Evolutionary conservation across 2,888 invertebrate species (phyloP).

Genomic region (Cheilosia variabilis): DNA sequence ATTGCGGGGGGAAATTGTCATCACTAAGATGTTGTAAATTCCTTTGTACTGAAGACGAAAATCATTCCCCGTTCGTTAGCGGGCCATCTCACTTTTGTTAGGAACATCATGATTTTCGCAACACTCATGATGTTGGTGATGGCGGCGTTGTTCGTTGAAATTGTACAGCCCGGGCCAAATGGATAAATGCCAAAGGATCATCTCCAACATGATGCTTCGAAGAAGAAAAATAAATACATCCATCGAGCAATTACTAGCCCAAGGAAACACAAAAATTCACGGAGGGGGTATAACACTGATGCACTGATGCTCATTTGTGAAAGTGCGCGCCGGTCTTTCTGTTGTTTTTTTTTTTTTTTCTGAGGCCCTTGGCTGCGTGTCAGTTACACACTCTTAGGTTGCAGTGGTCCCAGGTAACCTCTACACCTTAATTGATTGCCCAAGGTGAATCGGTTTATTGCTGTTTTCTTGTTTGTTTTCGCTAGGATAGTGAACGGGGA

Average conservation of each 20-base stretch:
- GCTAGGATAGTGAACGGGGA: conserved; percentile 12
- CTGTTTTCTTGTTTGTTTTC: not conserved
- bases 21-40: conserved; percentile 21
- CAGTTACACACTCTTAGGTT: conserved; percentile 22
- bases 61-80: not conserved
- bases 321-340: conserved; percentile 39
- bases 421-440: conserved; percentile 59
- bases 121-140: conserved; percentile 23
- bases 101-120: conserved; percentile 36
- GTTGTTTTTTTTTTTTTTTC: not conserved
- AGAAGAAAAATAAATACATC: conserved; percentile 34
- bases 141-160: not conserved
- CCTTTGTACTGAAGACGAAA: conserved; percentile 10
- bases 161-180: conserved; percentile 11
- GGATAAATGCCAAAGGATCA: conserved; percentile 63
- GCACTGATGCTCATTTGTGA: conserved; percentile 33
- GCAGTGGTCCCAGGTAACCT: conserved; percentile 35
- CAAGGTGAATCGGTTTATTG: conserved; percentile 50
- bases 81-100: conserved; percentile 16
- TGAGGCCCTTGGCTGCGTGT: conserved; percentile 30
- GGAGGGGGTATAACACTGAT: not conserved
- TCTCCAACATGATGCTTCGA: conserved; percentile 22
- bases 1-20: not conserved
- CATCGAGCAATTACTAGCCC: conserved; percentile 9
- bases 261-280: not conserved